Percentiles rank a stretch among this genome's conserved stretches.
Evolutionary conservation across 2,113 vertebrate species (phyloP).

Genomic region (Petrocephalus microphthalmus): DNA sequence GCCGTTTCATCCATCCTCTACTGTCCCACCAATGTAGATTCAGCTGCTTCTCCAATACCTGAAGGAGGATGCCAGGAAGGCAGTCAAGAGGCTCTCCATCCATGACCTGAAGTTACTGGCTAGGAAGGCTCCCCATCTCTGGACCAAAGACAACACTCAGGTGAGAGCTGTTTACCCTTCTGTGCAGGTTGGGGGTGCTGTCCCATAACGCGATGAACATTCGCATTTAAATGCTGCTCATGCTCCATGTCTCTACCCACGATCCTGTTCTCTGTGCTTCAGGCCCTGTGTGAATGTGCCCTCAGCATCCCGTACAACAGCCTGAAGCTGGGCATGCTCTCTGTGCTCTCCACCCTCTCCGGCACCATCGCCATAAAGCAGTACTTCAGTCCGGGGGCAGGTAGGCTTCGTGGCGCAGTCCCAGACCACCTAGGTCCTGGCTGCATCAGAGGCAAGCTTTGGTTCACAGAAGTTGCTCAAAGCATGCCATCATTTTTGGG

Average conservation of each 20-base stretch:
- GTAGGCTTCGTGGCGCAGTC: conserved; percentile 47
- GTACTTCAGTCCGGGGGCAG: conserved; percentile 75
- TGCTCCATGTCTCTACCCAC: background rate
- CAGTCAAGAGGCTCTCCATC: conserved; percentile 85
- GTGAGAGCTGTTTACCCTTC: conserved; percentile 44
- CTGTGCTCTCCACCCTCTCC: conserved; percentile 82
- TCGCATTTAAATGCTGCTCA: background rate
- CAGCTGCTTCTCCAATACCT: conserved; percentile 89
- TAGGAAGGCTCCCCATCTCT: conserved; percentile 90
- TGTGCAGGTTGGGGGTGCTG: background rate
- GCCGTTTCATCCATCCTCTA: background rate
- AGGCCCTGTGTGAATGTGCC: conserved; percentile 91
- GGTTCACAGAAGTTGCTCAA: background rate
- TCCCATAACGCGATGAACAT: background rate
- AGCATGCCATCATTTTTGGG: background rate
- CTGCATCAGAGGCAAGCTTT: background rate
- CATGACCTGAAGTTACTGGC: conserved; percentile 88
- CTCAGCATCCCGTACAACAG: conserved; percentile 85
- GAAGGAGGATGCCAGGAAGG: conserved; percentile 85
- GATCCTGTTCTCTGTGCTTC: conserved; percentile 13
- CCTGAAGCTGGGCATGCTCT: conserved; percentile 88
- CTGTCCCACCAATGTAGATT: conserved; percentile 58
- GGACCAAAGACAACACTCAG: conserved; percentile 91
- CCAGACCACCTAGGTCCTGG: background rate
- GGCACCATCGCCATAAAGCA: conserved; percentile 90